Evolutionary conservation across 2,797 vertebrate genomes (phyloP).

Genomic region (Sus cebifrons): DNA sequence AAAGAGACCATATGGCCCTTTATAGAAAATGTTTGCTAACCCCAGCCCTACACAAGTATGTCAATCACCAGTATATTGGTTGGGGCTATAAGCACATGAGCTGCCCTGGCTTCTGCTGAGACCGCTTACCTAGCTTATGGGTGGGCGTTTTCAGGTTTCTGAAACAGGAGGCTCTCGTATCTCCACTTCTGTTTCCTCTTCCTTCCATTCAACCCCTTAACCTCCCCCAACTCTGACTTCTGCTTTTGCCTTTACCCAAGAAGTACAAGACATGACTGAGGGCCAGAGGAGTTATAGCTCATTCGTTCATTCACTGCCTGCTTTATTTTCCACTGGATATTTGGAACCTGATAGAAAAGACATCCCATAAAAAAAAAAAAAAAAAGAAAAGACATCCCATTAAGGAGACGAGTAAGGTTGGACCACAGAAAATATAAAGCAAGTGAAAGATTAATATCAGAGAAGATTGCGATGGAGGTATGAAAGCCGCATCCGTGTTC

Average conservation of each 20-base stretch:
- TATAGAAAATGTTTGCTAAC: constrained; percentile 32
- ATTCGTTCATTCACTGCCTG: not conserved
- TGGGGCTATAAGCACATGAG: not conserved
- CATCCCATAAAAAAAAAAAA: not conserved
- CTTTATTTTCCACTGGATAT: constrained; percentile 19
- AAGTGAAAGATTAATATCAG: not conserved
- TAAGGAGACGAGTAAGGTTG: constrained; percentile 36
- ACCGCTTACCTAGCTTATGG: not conserved
- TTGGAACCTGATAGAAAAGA: constrained; percentile 4
- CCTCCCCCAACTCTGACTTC: not conserved
- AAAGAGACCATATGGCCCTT: not conserved
- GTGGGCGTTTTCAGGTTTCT: constrained; percentile 9
- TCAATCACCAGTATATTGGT: not conserved
- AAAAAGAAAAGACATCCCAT: not conserved
- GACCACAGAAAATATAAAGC: constrained; percentile 9
- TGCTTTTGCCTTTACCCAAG: constrained; percentile 41
- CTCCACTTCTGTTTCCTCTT: not conserved
- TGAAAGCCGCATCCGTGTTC: constrained; percentile 1
- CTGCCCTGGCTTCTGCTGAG: not conserved
- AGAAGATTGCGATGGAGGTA: not conserved
- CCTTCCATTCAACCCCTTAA: not conserved
- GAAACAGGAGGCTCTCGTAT: not conserved
- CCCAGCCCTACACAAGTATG: not conserved
- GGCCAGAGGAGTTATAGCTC: not conserved
- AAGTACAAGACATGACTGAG: constrained; percentile 29